Percentiles rank a stretch among this genome's conserved stretches.
These are phyloP conservation scores for Epinephelus fuscoguttatus DNA, from an alignment of 2,113 vertebrate species.

Conservation along the genomic window DNA sequence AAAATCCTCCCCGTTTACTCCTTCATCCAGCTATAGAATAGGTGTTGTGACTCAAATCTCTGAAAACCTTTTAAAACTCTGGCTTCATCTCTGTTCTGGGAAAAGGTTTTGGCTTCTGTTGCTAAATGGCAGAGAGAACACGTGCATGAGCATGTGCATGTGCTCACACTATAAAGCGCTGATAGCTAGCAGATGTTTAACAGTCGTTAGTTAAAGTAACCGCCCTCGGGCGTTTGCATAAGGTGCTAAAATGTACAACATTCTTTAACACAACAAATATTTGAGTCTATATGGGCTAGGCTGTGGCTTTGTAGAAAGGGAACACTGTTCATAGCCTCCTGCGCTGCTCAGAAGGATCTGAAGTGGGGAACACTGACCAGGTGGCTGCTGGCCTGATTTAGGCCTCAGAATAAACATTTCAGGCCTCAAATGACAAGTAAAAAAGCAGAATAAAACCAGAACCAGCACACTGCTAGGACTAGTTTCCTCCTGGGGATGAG, in stretches of 20 bases:
- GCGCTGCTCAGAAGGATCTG: constrained; percentile 14
- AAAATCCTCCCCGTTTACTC: neutral
- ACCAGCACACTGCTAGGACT: neutral
- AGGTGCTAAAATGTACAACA: neutral
- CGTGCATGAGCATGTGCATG: neutral
- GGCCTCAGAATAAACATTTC: constrained; percentile 9
- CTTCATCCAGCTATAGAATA: neutral
- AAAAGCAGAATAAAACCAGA: neutral
- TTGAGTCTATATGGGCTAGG: constrained; percentile 4
- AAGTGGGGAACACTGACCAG: constrained; percentile 20
- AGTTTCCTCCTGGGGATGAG: neutral
- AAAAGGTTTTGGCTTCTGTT: neutral
- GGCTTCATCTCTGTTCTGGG: neutral
- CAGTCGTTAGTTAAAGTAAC: neutral
- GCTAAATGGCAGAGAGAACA: neutral
- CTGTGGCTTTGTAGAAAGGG: constrained; percentile 17
- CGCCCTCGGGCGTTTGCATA: neutral
- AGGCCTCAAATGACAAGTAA: constrained; percentile 2
- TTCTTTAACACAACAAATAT: neutral
- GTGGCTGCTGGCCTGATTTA: constrained; percentile 54
- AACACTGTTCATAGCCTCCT: constrained; percentile 19
- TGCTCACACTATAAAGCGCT: neutral
- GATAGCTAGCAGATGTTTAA: constrained; percentile 38
- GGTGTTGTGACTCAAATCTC: neutral
- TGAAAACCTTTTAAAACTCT: neutral